Percentiles rank a stretch among this genome's conserved stretches.
Evolutionary conservation across 2,113 vertebrate genomes (phyloP).

Genomic region (Oxyruncus cristatus): DNA sequence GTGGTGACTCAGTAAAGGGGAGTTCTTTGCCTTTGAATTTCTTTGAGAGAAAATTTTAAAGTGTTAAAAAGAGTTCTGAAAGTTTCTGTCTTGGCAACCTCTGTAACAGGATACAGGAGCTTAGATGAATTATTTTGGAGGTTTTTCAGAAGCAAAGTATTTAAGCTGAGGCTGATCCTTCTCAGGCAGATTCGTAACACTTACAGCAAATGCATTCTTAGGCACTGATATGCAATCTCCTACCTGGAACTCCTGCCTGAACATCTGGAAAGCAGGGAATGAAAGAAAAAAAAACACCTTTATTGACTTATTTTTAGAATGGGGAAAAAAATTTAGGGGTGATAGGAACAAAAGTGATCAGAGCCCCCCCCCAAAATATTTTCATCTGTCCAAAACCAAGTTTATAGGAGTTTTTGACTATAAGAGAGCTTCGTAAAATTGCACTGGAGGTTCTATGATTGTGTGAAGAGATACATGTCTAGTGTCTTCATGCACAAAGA

Average conservation of each 20-base stretch:
- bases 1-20: not conserved
- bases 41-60: not conserved
- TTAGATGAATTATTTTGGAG: not conserved
- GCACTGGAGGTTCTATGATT: not conserved
- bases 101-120: not conserved
- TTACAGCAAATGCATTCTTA: not conserved
- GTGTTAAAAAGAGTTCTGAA: not conserved
- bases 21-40: not conserved
- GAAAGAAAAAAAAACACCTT: not conserved
- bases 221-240: not conserved
- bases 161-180: not conserved
- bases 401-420: not conserved
- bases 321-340: not conserved
- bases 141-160: not conserved
- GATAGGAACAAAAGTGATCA: not conserved
- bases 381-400: not conserved
- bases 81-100: not conserved
- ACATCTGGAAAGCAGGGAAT: not conserved
- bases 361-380: too few relatives aligned
- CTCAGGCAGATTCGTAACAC: not conserved
- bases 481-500: rapidly evolving
- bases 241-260: not conserved
- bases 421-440: not conserved
- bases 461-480: rapidly evolving
- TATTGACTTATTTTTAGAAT: not conserved